Base-by-base conservation (phyloP, 2,888 invertebrate species). In the Catocala nupta region DNA sequence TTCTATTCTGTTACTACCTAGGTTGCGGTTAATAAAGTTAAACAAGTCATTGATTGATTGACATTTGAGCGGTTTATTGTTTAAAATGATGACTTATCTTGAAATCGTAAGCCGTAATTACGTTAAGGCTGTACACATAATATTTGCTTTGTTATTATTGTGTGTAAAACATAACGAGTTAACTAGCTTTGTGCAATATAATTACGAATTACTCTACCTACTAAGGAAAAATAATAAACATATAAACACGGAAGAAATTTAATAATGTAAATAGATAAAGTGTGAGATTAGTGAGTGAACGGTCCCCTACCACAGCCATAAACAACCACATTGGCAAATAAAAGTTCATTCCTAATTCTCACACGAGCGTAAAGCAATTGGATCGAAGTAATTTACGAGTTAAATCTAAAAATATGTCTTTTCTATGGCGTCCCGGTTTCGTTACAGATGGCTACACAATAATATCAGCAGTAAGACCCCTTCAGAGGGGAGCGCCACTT, bases 341-440 rank as follows among this genome's bases (percentile, higher is more conserved):
- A 91, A 89, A 87, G 81, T 87, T 83, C 81, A 75, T 81, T 86
- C 82, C 86, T 89, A 90, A 92, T 92, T 91, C 88, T 90, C 89
- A 90, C 91, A 92, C 91, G 88, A 90, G 91, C 91, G 92, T 91
- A 92, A 92, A 92, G 89, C 91, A 92, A 93, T 93, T 91, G 89
- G 88, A 90, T 90, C 79, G 87, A 82, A 90, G 92, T 92, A 92
- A 93, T 93, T 93, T 93, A 93, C 90, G 91, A 92, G 91, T 89
- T 90, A 92, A 92, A 92, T 92, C 92, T 92, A 92, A 93, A 93
- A 94, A 93, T 93, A 93, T 93, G 93, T 91, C 92, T 90, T 89
- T 90, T 86, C 89, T 86, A 92, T 91, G 85, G 88, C 90, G 89
- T 86, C 85, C 85, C 84, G 75, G 82, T 82, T 78, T 82, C 89